Evolutionary conservation across 2,888 invertebrate species (phyloP).

Genomic region (Slavum lentiscoides): DNA sequence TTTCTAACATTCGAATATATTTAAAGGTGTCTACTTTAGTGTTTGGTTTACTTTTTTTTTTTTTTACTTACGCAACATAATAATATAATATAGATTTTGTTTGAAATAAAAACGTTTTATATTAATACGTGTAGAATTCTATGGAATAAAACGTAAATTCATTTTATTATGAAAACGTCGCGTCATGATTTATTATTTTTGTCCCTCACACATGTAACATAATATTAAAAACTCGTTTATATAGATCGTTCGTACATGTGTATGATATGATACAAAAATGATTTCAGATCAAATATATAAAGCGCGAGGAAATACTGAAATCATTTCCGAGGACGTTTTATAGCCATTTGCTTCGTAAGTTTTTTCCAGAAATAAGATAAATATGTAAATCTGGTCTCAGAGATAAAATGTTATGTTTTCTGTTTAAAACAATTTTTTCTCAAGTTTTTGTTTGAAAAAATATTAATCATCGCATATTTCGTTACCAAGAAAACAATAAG

Average conservation of each 20-base stretch:
- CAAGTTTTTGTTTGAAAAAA: not conserved
- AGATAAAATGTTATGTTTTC: not conserved
- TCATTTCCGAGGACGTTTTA: slow-evolving; percentile 7
- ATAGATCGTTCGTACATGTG: slow-evolving; percentile 1
- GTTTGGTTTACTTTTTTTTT: too few relatives aligned
- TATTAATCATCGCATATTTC: too few relatives aligned
- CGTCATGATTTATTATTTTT: slow-evolving; percentile 24
- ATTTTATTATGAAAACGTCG: slow-evolving; percentile 9
- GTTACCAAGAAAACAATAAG: too few relatives aligned
- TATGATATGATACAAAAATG: not conserved
- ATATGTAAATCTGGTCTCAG: not conserved
- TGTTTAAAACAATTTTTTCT: not conserved
- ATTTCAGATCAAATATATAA: not conserved
- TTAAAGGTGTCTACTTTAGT: too few relatives aligned
- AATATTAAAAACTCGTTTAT: slow-evolving; percentile 14
- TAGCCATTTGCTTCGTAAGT: not conserved
- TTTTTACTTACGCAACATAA: not conserved
- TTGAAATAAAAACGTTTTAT: not conserved
- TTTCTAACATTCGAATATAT: too few relatives aligned
- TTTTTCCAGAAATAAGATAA: not conserved
- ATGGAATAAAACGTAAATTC: not conserved
- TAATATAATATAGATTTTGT: not conserved
- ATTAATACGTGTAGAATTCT: not conserved
- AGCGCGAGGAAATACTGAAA: not conserved
- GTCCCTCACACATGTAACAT: not conserved